Evolutionary conservation across 2,797 vertebrate genomes (phyloP).

Genomic region (Spatula clypeata): DNA sequence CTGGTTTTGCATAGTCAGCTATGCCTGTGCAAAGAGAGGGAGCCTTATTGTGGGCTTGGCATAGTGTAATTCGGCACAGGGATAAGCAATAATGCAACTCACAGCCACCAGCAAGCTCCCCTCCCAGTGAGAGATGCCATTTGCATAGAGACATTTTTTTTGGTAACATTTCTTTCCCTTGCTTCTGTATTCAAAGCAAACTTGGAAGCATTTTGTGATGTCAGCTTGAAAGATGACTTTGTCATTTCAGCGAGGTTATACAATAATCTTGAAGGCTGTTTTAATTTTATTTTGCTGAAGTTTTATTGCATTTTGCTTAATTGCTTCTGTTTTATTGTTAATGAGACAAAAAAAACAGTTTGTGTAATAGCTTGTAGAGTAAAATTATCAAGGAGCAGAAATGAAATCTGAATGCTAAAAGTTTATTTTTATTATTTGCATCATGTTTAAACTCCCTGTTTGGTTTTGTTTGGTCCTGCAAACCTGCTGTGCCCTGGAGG

Average conservation of each 20-base stretch:
- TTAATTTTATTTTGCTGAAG: slow-evolving; percentile 37
- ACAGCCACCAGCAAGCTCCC: accelerated
- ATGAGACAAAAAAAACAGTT: slow-evolving; percentile 47
- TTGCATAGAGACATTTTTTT: background rate
- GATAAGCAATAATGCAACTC: background rate
- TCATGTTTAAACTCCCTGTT: background rate
- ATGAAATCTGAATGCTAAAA: slow-evolving; percentile 53
- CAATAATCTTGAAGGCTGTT: background rate
- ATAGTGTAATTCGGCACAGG: background rate
- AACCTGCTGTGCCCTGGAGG: background rate
- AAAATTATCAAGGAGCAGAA: slow-evolving; percentile 11
- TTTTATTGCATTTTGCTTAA: slow-evolving; percentile 63
- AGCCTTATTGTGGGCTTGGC: background rate
- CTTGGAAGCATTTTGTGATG: background rate
- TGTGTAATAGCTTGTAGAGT: background rate
- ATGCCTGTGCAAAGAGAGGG: background rate
- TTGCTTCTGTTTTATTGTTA: slow-evolving; percentile 62
- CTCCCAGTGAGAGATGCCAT: background rate
- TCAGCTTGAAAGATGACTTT: background rate
- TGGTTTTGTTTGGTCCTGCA: background rate
- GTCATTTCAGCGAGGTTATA: background rate
- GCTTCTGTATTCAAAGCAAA: background rate
- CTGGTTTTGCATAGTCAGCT: background rate
- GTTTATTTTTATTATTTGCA: background rate
- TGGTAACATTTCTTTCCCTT: background rate